Percentiles rank a stretch among this genome's conserved stretches.
These are phyloP conservation scores for Xenopus laevis DNA, from an alignment of 2,113 vertebrate genomes.

Conservation along the genomic window DNA sequence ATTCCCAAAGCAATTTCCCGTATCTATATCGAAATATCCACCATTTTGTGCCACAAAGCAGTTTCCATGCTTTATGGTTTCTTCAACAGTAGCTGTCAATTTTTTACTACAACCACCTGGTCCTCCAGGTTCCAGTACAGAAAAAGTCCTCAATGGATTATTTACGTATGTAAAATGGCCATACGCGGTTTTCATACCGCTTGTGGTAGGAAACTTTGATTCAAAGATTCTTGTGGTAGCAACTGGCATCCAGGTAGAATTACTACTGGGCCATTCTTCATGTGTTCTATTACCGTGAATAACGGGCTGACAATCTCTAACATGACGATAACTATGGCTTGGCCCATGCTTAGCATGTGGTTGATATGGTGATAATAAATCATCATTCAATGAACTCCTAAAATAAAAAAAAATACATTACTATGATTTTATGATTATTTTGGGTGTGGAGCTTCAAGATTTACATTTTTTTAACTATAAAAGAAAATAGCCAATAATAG, in stretches of 20 bases:
- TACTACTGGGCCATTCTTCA: slow-evolving; percentile 64
- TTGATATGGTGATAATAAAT: slow-evolving; percentile 70
- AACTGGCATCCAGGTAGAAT: slow-evolving; percentile 19
- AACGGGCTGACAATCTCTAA: slow-evolving; percentile 72
- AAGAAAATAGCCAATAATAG: too few relatives aligned
- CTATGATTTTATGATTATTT: too few relatives aligned
- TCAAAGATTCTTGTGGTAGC: slow-evolving; percentile 69
- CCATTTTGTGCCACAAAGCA: slow-evolving; percentile 86
- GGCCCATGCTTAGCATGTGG: slow-evolving; percentile 61
- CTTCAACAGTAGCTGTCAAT: slow-evolving; percentile 63
- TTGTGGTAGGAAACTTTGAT: slow-evolving; percentile 51
- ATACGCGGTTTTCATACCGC: slow-evolving; percentile 50
- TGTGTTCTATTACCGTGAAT: slow-evolving; percentile 69
- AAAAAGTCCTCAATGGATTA: slow-evolving; percentile 75
- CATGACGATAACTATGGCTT: slow-evolving; percentile 58
- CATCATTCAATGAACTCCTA: slow-evolving; percentile 64
- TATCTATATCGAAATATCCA: slow-evolving; percentile 73
- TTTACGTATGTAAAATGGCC: slow-evolving; percentile 80
- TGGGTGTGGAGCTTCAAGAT: too few relatives aligned
- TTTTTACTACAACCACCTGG: slow-evolving; percentile 66
- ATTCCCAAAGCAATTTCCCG: slow-evolving; percentile 74
- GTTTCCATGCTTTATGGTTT: slow-evolving; percentile 59
- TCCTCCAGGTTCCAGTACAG: slow-evolving; percentile 81
- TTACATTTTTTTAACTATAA: too few relatives aligned
- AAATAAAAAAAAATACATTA: slow-evolving; percentile 1